Base-by-base conservation (phyloP, 2,113 vertebrate genomes). In the Plestiodon gilberti region DNA sequence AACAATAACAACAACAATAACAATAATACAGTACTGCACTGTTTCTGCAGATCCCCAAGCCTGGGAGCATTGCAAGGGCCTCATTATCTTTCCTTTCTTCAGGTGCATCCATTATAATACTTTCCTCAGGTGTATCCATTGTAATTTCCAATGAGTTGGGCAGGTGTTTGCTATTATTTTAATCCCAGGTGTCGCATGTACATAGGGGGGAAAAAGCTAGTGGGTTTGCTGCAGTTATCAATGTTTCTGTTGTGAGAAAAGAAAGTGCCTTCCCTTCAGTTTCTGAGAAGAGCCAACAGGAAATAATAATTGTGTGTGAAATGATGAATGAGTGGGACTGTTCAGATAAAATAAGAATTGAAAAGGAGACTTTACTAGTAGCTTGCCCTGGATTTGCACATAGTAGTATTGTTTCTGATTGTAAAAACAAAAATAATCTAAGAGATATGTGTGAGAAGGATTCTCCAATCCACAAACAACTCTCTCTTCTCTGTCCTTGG, bases 291-390 rank as follows among this genome's bases (percentile, higher is more conserved):
- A 82, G 30, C n/a, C 64, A 70, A 82, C 43, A 70, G 48, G 64
- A 82, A 71, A 82, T 70, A 70, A 82, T 57, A 70, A 70, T 82
- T 55, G 23, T n/a, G n/a, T 23, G 20, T 78, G n/a, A 9, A 82
- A 55, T 15, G 4, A 23, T 48, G 43, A 82, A 74, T n/a, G 6
- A 2, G 20, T 69, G 30, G 0, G 28, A 25, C 43, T 57, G 9
- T 20, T 57, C 28, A 62, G 55, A 73, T 73, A 38, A 30, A 30
- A 6, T 38, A 13, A 38, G 23, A 30, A 30, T 17, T 33, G 40
- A 38, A 40, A 59, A 71, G n/a, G 13, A 59, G 65, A 17, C n/a
- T 17, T 69, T 70, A 28, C 20, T 71, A 28, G 25, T 9, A 35
- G 20, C 22, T 70, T 59, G 14, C 13, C 25, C 35, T 82, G n/a